A percentile compares a stretch with the other conserved stretches of the same genome.
Conservation (phyloP, 2,888 invertebrate genomes). For the Himalopsyche japonica region DNA sequence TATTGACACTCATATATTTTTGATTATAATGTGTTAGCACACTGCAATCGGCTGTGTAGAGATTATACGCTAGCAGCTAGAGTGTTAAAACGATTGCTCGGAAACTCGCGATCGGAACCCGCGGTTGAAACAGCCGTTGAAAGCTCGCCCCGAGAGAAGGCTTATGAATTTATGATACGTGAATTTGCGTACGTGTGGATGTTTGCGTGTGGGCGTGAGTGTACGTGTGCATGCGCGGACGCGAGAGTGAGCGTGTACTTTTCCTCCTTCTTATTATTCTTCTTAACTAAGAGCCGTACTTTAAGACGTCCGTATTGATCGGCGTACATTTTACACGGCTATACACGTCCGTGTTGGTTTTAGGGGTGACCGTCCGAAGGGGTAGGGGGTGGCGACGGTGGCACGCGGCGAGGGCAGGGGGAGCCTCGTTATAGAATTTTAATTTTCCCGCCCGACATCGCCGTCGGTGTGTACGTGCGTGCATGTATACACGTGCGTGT, state of each 20-base stretch:
- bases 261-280: slow-evolving; percentile 42
- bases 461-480: slow-evolving; percentile 22
- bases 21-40: too few species aligned
- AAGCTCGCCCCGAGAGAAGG: background rate
- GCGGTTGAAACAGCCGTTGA: background rate
- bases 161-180: slow-evolving; percentile 41
- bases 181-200: slow-evolving; percentile 41
- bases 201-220: slow-evolving; percentile 34
- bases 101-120: background rate
- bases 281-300: slow-evolving; percentile 42
- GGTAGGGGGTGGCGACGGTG: slow-evolving; percentile 11
- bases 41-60: too few species aligned
- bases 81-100: background rate
- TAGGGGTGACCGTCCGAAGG: slow-evolving; percentile 21
- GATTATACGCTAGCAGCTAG: too few species aligned
- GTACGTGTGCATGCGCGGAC: slow-evolving; percentile 27
- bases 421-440: slow-evolving; percentile 41
- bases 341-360: slow-evolving; percentile 39
- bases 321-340: slow-evolving; percentile 41
- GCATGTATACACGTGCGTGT: slow-evolving; percentile 14
- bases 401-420: slow-evolving; percentile 16
- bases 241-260: slow-evolving; percentile 35
- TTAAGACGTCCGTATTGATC: slow-evolving; percentile 42
- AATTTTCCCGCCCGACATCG: slow-evolving; percentile 37
- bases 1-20: too few species aligned